Evolutionary conservation across 2,113 vertebrate genomes (phyloP).

Genomic region (Entosphenus tridentatus): DNA sequence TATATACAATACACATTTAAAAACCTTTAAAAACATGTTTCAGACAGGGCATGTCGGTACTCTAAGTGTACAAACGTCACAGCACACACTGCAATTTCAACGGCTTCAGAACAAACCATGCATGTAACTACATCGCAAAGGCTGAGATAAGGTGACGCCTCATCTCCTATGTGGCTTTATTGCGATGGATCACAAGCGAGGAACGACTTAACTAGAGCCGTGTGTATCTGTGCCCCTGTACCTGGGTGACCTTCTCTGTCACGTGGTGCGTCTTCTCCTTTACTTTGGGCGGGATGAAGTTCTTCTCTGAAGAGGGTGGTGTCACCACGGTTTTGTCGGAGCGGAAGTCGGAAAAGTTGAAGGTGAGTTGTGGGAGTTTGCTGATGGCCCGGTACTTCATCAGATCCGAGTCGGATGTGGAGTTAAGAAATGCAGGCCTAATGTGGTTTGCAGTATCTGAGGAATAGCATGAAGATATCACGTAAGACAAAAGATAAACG

Average conservation of each 20-base stretch:
- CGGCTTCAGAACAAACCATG: no score
- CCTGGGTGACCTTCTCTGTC: constrained; percentile 96
- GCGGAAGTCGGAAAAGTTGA: constrained; percentile 83
- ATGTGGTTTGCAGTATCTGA: constrained; percentile 68
- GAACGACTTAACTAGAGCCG: no score
- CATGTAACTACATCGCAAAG: no score
- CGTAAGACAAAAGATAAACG: no score
- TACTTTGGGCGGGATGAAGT: constrained; percentile 77
- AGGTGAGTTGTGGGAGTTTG: constrained; percentile 71
- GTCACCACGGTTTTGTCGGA: constrained; percentile 51
- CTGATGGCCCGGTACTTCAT: constrained; percentile 55
- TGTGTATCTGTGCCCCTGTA: constrained; percentile 14
- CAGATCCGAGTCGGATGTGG: constrained; percentile 53
- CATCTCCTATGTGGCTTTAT: no score
- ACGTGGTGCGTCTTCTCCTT: constrained; percentile 86
- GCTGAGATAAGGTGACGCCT: no score
- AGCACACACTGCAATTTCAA: no score
- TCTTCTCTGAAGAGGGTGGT: constrained; percentile 68
- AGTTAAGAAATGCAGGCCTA: constrained; percentile 46
- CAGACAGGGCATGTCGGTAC: no score
- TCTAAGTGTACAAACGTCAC: no score
- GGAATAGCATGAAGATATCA: constrained; percentile 10
- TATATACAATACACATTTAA: no score
- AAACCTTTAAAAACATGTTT: no score
- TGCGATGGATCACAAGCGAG: no score